Conservation (phyloP, 2,797 vertebrate species). For the Gila robusta region DNA sequence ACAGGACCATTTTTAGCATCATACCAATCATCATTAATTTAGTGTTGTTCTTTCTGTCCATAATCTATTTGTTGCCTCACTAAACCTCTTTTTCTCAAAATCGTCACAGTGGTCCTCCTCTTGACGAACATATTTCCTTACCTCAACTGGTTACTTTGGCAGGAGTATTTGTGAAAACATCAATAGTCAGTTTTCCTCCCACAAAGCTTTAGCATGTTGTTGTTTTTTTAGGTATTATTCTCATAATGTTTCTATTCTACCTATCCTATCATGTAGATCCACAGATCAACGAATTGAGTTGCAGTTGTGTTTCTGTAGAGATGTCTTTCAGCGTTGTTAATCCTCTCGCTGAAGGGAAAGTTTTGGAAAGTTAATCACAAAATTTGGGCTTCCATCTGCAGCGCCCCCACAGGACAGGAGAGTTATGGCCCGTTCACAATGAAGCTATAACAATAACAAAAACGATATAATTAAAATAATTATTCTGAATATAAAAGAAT, state of each 20-base stretch:
- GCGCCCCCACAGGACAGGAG: slow-evolving; percentile 47
- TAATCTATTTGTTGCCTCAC: slow-evolving; percentile 73
- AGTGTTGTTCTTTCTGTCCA: slow-evolving; percentile 76
- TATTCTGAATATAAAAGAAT: too few species aligned
- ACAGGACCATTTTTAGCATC: slow-evolving; percentile 77
- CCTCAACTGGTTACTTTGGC: slow-evolving; percentile 73
- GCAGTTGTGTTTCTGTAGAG: slow-evolving; percentile 61
- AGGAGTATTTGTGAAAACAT: not conserved
- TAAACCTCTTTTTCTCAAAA: slow-evolving; percentile 81
- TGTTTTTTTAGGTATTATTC: not conserved
- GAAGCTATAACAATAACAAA: not conserved
- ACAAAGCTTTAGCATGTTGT: not conserved
- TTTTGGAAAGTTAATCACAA: slow-evolving; percentile 77
- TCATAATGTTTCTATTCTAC: not conserved
- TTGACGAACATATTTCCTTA: not conserved
- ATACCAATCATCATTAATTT: slow-evolving; percentile 76
- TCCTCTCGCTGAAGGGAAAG: slow-evolving; percentile 81
- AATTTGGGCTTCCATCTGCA: slow-evolving; percentile 38
- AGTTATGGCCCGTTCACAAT: not conserved
- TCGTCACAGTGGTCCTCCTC: not conserved
- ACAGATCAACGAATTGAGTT: slow-evolving; percentile 71
- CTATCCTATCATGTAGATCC: slow-evolving; percentile 55
- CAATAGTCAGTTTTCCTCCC: not conserved
- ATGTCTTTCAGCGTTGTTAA: slow-evolving; percentile 71
- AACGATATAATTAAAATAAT: too few species aligned